These are phyloP conservation scores for Plagodis pulveraria DNA, from an alignment of 2,888 invertebrate genomes.

Conservation along the genomic window DNA sequence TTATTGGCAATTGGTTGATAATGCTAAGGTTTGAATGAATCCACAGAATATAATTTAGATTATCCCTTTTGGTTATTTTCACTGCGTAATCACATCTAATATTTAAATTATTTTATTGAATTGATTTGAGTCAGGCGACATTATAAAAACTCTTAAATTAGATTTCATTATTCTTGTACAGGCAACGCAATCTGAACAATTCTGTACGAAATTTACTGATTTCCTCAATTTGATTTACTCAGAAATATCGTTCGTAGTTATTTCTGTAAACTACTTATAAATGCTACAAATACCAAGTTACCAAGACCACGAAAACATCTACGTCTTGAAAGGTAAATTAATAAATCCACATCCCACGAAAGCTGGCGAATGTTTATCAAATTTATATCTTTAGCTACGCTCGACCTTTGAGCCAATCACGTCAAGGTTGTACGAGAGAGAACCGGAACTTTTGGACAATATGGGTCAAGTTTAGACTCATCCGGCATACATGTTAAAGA, in stretches of 20 bases:
- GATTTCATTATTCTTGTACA: too few relatives aligned
- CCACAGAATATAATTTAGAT: too few relatives aligned
- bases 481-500: slow-evolving; percentile 20
- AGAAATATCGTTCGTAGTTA: slow-evolving; percentile 1
- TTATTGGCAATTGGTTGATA: too few relatives aligned
- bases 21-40: too few relatives aligned
- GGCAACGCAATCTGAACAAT: too few relatives aligned
- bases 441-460: slow-evolving; percentile 52
- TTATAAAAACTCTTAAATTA: too few relatives aligned
- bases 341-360: slow-evolving; percentile 36
- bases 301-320: slow-evolving; percentile 20
- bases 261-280: slow-evolving; percentile 10
- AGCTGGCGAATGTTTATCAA: slow-evolving; percentile 46
- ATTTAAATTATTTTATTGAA: too few relatives aligned
- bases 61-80: too few relatives aligned
- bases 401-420: slow-evolving; percentile 51
- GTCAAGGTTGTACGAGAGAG: slow-evolving; percentile 53
- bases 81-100: too few relatives aligned
- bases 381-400: slow-evolving; percentile 44
- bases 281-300: slow-evolving; percentile 7
- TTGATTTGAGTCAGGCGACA: too few relatives aligned
- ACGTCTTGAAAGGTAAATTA: slow-evolving; percentile 32
- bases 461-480: slow-evolving; percentile 55
- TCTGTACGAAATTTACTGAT: too few relatives aligned
- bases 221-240: too few relatives aligned